A percentile compares a stretch with the other conserved stretches of the same genome.
Conservation (phyloP, 1,140 invertebrate genomes). For the Cherax quadricarinatus region DNA sequence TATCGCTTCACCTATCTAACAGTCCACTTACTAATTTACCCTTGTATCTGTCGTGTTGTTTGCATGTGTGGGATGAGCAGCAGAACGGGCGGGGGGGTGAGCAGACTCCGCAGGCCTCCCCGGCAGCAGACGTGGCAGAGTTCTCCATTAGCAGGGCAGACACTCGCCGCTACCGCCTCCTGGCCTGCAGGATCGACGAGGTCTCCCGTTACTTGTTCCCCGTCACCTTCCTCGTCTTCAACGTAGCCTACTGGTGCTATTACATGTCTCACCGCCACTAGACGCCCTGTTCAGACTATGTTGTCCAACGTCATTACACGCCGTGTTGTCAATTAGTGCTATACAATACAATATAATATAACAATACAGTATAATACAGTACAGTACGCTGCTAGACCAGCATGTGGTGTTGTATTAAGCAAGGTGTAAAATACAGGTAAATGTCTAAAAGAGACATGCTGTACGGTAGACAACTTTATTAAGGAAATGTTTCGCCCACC, state of each 20-base stretch:
- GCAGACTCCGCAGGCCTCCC: slow-evolving; percentile 23
- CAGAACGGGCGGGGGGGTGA: slow-evolving; percentile 11
- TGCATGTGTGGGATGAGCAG: not conserved
- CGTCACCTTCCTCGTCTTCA: slow-evolving; percentile 73
- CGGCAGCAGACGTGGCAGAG: slow-evolving; percentile 30
- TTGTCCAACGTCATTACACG: no score
- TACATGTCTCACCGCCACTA: slow-evolving; percentile 70
- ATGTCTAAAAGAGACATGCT: no score
- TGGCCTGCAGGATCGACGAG: slow-evolving; percentile 64
- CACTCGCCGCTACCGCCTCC: slow-evolving; percentile 49
- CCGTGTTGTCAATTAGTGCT: no score
- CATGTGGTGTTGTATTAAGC: no score
- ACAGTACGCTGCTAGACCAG: no score
- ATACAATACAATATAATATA: no score
- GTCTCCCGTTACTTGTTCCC: slow-evolving; percentile 68
- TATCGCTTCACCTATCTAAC: not conserved
- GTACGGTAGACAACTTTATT: no score
- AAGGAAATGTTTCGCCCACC: no score
- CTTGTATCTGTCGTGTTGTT: not conserved
- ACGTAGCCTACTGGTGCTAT: slow-evolving; percentile 70
- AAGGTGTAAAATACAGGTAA: no score
- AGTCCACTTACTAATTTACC: not conserved
- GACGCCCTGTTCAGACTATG: no score
- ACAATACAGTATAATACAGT: no score
- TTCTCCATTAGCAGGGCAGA: slow-evolving; percentile 63